phyloP scores from a whole-genome alignment of 1,140 invertebrate species.

The Saccostrea glomerata region DNA sequence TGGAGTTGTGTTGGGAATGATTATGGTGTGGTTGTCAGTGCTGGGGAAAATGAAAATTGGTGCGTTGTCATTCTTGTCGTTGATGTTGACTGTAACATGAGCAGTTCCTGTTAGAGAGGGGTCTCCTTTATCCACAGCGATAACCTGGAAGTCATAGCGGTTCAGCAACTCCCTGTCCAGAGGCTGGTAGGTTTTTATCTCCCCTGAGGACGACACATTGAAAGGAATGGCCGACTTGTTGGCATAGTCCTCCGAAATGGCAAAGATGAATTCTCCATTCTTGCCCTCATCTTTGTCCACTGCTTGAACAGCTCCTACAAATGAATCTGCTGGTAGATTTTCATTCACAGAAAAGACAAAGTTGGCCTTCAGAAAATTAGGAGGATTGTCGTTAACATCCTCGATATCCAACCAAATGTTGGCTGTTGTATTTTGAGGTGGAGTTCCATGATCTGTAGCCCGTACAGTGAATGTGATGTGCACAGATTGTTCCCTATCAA shows the following conservation, averaged over 20 bases:
- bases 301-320: slow-evolving; percentile 60
- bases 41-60: slow-evolving; percentile 80
- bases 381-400: slow-evolving; percentile 70
- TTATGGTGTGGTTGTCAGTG: slow-evolving; percentile 56
- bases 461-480: slow-evolving; percentile 80
- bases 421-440: slow-evolving; percentile 80
- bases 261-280: slow-evolving; percentile 82
- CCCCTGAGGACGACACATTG: slow-evolving; percentile 54
- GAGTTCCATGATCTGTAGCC: slow-evolving; percentile 66
- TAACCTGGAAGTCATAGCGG: slow-evolving; percentile 58
- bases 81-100: slow-evolving; percentile 86
- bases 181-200: slow-evolving; percentile 53
- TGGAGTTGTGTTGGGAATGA: slow-evolving; percentile 50
- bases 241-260: slow-evolving; percentile 70
- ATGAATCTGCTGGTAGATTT: slow-evolving; percentile 48
- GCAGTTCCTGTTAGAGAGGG: slow-evolving; percentile 79
- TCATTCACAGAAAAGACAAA: slow-evolving; percentile 61
- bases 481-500: slow-evolving; percentile 60
- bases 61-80: slow-evolving; percentile 95
- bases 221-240: slow-evolving; percentile 56
- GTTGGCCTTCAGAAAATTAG: slow-evolving; percentile 59
- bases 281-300: slow-evolving; percentile 68
- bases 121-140: slow-evolving; percentile 89
- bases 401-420: slow-evolving; percentile 89
- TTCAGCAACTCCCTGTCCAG: slow-evolving; percentile 83